Evolutionary conservation across 2,113 vertebrate genomes (phyloP).

Genomic region (Mixornis gularis): DNA sequence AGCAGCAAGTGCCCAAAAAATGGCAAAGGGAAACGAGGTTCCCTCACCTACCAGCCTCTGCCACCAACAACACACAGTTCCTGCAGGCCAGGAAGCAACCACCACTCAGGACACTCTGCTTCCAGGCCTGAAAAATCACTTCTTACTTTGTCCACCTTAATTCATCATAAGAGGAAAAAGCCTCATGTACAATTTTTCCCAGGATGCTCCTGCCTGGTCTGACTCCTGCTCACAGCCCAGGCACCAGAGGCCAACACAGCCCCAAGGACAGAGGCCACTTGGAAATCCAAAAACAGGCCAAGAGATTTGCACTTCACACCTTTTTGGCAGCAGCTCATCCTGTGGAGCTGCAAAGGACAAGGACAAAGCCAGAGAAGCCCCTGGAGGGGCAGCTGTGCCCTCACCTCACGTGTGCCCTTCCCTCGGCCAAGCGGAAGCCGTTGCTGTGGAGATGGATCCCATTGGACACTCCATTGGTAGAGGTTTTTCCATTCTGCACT

Average conservation of each 20-base stretch:
- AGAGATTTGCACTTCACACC: background rate
- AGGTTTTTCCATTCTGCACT: conserved; percentile 90
- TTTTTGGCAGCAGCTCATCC: background rate
- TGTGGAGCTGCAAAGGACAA: background rate
- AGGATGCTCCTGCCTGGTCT: background rate
- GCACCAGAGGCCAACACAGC: background rate
- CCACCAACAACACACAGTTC: background rate
- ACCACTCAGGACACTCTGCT: background rate
- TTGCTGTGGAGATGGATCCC: conserved; percentile 88
- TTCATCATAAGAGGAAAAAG: background rate
- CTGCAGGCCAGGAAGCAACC: background rate
- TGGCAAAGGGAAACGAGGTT: background rate
- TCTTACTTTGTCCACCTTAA: background rate
- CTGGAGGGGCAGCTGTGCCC: background rate
- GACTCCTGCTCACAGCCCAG: background rate
- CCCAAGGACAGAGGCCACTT: background rate
- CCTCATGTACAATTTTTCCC: background rate
- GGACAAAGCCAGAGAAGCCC: accelerated
- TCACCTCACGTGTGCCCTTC: conserved; percentile 75
- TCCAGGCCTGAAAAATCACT: background rate
- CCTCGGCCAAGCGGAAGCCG: conserved; percentile 79
- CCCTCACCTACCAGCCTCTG: background rate
- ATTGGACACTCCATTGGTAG: conserved; percentile 86
- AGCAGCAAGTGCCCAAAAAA: background rate
- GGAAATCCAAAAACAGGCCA: background rate